Evolutionary conservation across 2,113 vertebrate species (phyloP), one percentile per base, ranked within the genome.

Genomic region (Ornithorhynchus anatinus): DNA sequence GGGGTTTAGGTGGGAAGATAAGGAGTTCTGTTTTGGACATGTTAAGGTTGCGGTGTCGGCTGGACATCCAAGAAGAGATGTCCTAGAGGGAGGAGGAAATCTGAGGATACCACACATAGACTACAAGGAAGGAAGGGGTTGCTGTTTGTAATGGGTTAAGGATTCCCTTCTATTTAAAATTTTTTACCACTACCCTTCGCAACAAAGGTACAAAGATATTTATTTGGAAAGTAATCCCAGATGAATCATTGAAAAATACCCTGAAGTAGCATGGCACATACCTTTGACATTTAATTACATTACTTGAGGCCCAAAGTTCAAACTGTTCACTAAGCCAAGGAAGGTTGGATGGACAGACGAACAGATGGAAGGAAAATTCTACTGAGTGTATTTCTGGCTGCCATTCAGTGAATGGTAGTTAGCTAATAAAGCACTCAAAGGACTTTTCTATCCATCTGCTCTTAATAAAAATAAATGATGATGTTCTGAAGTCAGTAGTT

Each of bases 361-460:
- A 60, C 70, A 85, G 87, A 85, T 77, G 81, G 84, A 62, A 50
- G 72, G 72, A 54, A 59, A 74, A 52, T 35, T 77, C 76, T 69
- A 37, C 11, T 63, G 59, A 37, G 42, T 5, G n/a, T 23, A 17
- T 32, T 10, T 4, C 32, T 60, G 15, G 75, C 79, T 76, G 69
- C 73, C 66, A 40, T 23, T 67, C 59, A 8, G 3, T 40, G 67
- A 75, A 50, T 32, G 60, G 71, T 23, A 75, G 79, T 22, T 27
- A 4, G 7, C 45, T 78, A 57, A 78, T 77, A 69, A 2, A 65
- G 42, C 1, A 10, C 82, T 77, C 68, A 42, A 59, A 65, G 69
- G 82, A 86, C 64, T 25, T 59, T 77, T 51, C 33, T 43, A 17
- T 69, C 80, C 87, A 76, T 76, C 80, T 84, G 80, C 42, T 84